These are phyloP conservation scores for Adelges cooleyi DNA, from an alignment of 1,140 invertebrate species.

Conservation along the genomic window DNA sequence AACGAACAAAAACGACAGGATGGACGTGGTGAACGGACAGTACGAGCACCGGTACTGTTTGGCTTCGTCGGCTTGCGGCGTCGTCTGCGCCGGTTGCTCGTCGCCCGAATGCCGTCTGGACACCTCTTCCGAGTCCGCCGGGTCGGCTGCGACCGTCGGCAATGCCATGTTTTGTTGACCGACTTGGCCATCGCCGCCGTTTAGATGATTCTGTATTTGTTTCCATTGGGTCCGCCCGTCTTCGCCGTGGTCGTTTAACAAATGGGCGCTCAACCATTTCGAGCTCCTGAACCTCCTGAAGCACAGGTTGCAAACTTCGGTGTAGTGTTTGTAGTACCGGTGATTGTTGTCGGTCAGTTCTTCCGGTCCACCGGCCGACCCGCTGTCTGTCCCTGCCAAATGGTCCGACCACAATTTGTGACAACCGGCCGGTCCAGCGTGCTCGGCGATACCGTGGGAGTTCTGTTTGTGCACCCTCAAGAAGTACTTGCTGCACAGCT, in stretches of 20 bases:
- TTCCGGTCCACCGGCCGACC: slow-evolving; percentile 25
- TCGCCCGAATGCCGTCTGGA: too few relatives aligned
- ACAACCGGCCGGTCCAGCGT: neutral
- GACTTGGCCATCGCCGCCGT: neutral
- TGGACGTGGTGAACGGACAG: slow-evolving; percentile 77
- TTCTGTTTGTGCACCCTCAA: slow-evolving; percentile 93
- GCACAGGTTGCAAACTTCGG: slow-evolving; percentile 75
- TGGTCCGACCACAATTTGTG: neutral
- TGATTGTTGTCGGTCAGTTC: slow-evolving; percentile 33
- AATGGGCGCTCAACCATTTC: slow-evolving; percentile 80
- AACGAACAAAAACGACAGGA: slow-evolving; percentile 77
- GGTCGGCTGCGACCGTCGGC: neutral
- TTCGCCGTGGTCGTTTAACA: slow-evolving; percentile 74
- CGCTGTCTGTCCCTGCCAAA: neutral
- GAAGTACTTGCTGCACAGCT: slow-evolving; percentile 95
- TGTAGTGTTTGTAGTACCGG: slow-evolving; percentile 56
- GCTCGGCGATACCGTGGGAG: slow-evolving; percentile 60
- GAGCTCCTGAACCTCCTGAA: slow-evolving; percentile 74
- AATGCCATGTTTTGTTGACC: slow-evolving; percentile 35
- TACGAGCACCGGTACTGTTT: slow-evolving; percentile 75
- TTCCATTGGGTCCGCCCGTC: slow-evolving; percentile 55
- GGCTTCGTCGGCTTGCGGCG: slow-evolving; percentile 30
- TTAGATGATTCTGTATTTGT: neutral
- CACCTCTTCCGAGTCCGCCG: neutral
- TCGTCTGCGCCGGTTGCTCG: neutral